A percentile compares a stretch with the other conserved stretches of the same genome.
These are phyloP conservation scores for Dasyurus viverrinus DNA, from an alignment of 2,113 vertebrate species.

Conservation along the genomic window DNA sequence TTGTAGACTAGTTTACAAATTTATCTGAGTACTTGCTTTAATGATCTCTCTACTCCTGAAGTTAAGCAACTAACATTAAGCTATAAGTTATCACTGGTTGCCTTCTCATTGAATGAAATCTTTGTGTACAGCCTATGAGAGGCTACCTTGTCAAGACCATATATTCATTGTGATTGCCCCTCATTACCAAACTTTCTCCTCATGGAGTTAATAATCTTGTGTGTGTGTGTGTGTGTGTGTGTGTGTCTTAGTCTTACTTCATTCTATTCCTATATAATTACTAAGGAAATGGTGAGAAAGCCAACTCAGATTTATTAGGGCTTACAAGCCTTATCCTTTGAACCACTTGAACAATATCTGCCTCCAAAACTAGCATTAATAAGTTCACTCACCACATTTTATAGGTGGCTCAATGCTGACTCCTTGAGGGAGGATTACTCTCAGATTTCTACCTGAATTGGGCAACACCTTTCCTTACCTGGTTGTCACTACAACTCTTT, in stretches of 20 bases:
- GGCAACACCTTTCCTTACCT: too few relatives aligned
- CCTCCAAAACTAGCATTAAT: not conserved
- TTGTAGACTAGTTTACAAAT: not conserved
- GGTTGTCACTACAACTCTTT: too few relatives aligned
- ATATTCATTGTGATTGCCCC: not conserved
- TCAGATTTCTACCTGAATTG: too few relatives aligned
- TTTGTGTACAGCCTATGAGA: too few relatives aligned
- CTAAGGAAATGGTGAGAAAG: not conserved
- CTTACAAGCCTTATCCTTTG: not conserved
- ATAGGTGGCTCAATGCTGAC: not conserved
- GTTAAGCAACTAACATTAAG: too few relatives aligned
- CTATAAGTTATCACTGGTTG: too few relatives aligned
- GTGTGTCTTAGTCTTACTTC: not conserved
- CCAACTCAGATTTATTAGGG: not conserved
- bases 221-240: not conserved
- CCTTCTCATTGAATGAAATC: too few relatives aligned
- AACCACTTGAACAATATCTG: not conserved
- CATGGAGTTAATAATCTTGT: not conserved
- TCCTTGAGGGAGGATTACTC: not conserved
- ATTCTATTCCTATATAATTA: not conserved
- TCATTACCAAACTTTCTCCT: not conserved
- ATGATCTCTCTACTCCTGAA: not conserved
- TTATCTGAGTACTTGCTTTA: not conserved
- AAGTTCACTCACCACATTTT: not conserved
- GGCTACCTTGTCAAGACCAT: not conserved